These are phyloP conservation scores for Addax nasomaculatus DNA, from an alignment of 2,113 vertebrate species.

Conservation along the genomic window DNA sequence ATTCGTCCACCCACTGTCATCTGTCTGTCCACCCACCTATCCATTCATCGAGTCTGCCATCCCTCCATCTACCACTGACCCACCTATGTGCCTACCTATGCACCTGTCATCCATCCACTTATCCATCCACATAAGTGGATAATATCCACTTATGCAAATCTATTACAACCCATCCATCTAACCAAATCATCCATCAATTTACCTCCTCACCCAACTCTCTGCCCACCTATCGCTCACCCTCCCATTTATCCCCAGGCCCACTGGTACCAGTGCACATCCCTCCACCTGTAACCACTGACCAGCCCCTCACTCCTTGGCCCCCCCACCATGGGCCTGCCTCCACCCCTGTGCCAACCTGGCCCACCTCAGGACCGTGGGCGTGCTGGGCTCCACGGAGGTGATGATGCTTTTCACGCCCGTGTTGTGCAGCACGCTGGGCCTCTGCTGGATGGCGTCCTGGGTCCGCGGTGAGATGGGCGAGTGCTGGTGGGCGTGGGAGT, in stretches of 20 bases:
- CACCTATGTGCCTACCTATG: not conserved
- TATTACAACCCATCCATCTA: not conserved
- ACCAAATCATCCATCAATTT: not conserved
- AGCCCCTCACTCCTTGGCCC: accelerated
- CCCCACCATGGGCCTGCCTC: not conserved
- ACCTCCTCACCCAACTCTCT: not conserved
- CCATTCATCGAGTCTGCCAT: not conserved
- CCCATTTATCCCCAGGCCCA: too few species aligned
- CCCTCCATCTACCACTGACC: not conserved
- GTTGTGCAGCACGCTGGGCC: slow-evolving; percentile 97
- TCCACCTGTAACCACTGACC: not conserved
- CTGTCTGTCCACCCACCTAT: not conserved
- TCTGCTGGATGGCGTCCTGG: slow-evolving; percentile 93
- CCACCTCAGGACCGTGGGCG: slow-evolving; percentile 92
- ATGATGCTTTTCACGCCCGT: slow-evolving; percentile 89
- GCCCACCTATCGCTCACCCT: not conserved
- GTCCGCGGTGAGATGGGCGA: slow-evolving; percentile 93
- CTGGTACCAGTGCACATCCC: not conserved
- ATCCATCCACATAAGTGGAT: not conserved
- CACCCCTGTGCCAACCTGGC: slow-evolving; percentile 14
- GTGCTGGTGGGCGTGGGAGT: slow-evolving; percentile 91
- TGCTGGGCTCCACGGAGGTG: slow-evolving; percentile 81
- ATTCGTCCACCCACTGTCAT: not conserved
- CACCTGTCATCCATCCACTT: not conserved
- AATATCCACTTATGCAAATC: not conserved